These are phyloP conservation scores for Hydrolagus affinis DNA, from an alignment of 2,113 vertebrate species.

Conservation along the genomic window DNA sequence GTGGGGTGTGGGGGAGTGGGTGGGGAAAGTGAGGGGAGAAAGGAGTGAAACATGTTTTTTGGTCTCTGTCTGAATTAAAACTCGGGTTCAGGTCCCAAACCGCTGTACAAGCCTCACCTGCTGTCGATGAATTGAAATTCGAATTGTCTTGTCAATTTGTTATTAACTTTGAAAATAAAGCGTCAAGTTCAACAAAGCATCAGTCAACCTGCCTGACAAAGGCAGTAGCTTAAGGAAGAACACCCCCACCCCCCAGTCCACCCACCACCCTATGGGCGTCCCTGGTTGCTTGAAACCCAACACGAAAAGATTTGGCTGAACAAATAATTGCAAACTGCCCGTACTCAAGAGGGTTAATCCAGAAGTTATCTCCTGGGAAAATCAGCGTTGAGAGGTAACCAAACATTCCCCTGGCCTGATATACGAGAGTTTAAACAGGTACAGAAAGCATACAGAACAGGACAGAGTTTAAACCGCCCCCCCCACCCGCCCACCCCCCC, in stretches of 20 bases:
- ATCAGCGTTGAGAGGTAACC: not conserved
- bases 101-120: no score
- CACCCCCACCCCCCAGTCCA: not conserved
- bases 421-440: not conserved
- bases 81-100: not conserved
- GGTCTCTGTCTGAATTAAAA: slow-evolving; percentile 2
- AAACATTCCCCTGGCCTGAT: not conserved
- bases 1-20: no score
- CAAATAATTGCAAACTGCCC: not conserved
- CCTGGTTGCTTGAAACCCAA: not conserved
- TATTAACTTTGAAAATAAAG: not conserved
- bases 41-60: not conserved
- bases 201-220: not conserved
- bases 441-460: not conserved
- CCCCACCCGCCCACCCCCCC: no score
- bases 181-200: not conserved
- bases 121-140: no score
- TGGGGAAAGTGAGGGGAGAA: no score
- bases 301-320: not conserved
- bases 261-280: no score
- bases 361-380: not conserved
- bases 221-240: not conserved
- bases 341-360: slow-evolving; percentile 19
- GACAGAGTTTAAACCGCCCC: slow-evolving; percentile 18
- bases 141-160: no score